A percentile compares a stretch with the other conserved stretches of the same genome.
phyloP scores from a whole-genome alignment of 2,888 invertebrate species.

The Hipparchia semele region DNA sequence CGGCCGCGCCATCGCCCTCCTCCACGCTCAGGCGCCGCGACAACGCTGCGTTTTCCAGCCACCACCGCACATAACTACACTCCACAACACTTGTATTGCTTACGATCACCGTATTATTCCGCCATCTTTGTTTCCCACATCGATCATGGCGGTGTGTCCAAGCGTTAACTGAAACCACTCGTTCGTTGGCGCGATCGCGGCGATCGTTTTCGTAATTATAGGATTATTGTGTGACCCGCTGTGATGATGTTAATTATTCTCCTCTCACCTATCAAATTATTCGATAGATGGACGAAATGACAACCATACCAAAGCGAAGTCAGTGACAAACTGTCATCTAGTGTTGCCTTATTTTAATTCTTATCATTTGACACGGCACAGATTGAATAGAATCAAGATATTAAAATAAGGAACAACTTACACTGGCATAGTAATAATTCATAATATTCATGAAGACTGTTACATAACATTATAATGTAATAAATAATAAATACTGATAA shows the following conservation, averaged over 20 bases:
- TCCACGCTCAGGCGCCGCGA: slow-evolving; percentile 74
- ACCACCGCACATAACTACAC: slow-evolving; percentile 76
- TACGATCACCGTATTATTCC: slow-evolving; percentile 82
- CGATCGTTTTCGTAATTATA: slow-evolving; percentile 53
- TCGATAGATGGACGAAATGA: slow-evolving; percentile 77
- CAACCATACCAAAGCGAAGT: slow-evolving; percentile 80
- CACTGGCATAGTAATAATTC: too few species aligned
- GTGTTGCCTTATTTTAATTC: slow-evolving; percentile 43
- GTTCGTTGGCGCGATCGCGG: slow-evolving; percentile 53
- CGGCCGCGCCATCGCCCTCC: slow-evolving; percentile 74
- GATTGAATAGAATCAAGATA: background rate
- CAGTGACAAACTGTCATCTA: slow-evolving; percentile 78
- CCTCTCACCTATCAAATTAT: slow-evolving; percentile 77
- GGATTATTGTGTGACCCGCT: slow-evolving; percentile 59
- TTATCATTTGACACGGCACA: slow-evolving; percentile 19
- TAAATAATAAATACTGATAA: too few species aligned
- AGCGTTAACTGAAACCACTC: slow-evolving; percentile 55
- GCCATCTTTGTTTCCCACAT: slow-evolving; percentile 84
- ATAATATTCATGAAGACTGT: too few species aligned
- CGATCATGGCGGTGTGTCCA: slow-evolving; percentile 78
- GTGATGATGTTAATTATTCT: slow-evolving; percentile 74
- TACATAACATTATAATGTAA: too few species aligned
- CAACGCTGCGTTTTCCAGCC: slow-evolving; percentile 75
- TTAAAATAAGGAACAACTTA: too few species aligned
- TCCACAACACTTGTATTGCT: slow-evolving; percentile 72